Percentiles rank a stretch among this genome's conserved stretches.
Evolutionary conservation across 2,797 vertebrate species (phyloP).

Genomic region (Sebastes hopkinsi): DNA sequence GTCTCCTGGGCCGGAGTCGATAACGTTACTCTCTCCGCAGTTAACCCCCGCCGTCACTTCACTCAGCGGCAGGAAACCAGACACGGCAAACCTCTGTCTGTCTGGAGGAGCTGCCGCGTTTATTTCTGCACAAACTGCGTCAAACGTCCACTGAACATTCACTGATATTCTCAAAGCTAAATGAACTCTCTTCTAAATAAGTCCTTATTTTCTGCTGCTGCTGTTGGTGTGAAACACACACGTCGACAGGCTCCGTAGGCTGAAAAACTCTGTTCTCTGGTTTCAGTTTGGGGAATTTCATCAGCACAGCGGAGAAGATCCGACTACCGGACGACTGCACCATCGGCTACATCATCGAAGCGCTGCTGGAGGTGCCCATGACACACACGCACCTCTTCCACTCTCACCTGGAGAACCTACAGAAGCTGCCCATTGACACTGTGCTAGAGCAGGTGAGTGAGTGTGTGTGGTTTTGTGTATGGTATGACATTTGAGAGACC

Average conservation of each 20-base stretch:
- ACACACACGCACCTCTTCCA: slow-evolving; percentile 91
- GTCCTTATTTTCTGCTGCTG: accelerated
- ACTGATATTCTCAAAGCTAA: too few species aligned
- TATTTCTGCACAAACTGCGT: too few species aligned
- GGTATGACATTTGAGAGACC: background rate
- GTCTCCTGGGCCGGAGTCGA: too few species aligned
- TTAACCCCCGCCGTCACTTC: too few species aligned
- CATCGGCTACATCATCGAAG: slow-evolving; percentile 96
- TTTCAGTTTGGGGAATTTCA: slow-evolving; percentile 94
- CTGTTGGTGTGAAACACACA: background rate
- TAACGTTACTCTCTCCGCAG: too few species aligned
- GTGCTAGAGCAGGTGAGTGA: slow-evolving; percentile 87
- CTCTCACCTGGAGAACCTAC: slow-evolving; percentile 95
- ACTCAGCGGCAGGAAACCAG: too few species aligned
- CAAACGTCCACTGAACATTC: too few species aligned
- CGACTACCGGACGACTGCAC: slow-evolving; percentile 97
- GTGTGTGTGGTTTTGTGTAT: background rate
- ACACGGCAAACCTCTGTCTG: too few species aligned
- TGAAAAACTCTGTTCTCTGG: background rate
- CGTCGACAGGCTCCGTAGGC: too few species aligned
- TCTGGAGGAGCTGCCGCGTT: too few species aligned
- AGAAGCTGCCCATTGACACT: slow-evolving; percentile 81
- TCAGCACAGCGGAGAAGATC: slow-evolving; percentile 95
- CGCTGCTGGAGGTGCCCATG: slow-evolving; percentile 90
- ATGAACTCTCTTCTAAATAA: background rate